Evolutionary conservation across 1,140 invertebrate genomes (phyloP), one percentile per base, ranked within the genome.

Genomic region (Hycleus cichorii): DNA sequence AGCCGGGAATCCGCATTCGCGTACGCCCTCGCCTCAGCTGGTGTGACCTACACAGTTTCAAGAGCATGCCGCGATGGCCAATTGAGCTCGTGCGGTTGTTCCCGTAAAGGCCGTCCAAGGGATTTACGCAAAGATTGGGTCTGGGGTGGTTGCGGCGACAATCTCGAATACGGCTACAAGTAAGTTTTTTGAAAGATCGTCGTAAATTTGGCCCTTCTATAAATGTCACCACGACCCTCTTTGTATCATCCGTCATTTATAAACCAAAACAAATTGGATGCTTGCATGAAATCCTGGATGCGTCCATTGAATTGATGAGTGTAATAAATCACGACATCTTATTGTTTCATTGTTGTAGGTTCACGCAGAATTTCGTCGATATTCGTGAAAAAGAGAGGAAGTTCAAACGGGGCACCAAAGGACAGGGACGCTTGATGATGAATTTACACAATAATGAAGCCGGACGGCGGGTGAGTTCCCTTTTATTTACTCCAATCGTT

Each of bases 91-190:
- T 97, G 95, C 73, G 88, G 91, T 5, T 97, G 95, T 74, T 91
- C 90, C 8, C 78, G 84, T 11, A 86, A 87, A 5, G 75, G 80
- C 3, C 74, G 93, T 53, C 93, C 93, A 0, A 82, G 84, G 60
- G 84, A 91, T 69, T 77, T 96, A 3, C 84, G 90, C 57, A 80
- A 81, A 32, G 92, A 96, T 64, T 97, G 93, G 93, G 85, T 92
- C 18, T 97, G 95, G 95, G 93, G 91, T n/a, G 95, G 94, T 2
- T 97, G 94, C 68, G 93, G 93, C 0, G 94, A 97, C 72, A 94
- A 97, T 76, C 81, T 96, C 18, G 90, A 95, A 70, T 96, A 97
- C 73, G 93, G 92, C 47, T 96, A 96, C 79, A 91, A 90, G 88
- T 91, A 75, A 82, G 84, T 81, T 38, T n/a, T 6, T 8, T 59